Percentiles rank a stretch among this genome's conserved stretches.
Conservation (phyloP, 2,888 invertebrate genomes). For the Agriopis leucophaearia region DNA sequence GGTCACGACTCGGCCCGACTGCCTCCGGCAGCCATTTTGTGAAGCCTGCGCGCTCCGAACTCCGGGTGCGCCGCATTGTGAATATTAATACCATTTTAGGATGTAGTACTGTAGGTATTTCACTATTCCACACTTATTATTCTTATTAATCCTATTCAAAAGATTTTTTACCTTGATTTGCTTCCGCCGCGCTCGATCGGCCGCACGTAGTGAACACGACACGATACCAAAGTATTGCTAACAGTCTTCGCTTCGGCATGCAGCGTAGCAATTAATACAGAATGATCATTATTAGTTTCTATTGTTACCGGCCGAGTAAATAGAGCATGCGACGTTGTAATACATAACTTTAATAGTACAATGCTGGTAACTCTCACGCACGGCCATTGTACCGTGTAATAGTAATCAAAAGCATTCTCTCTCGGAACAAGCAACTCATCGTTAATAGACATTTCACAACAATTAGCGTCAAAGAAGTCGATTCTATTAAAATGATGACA, state of each 20-base stretch:
- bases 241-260: constrained; percentile 66
- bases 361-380: constrained; percentile 77
- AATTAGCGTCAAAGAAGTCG: constrained; percentile 56
- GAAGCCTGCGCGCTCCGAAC: constrained; percentile 74
- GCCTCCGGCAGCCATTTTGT: constrained; percentile 84
- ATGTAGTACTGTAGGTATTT: constrained; percentile 50
- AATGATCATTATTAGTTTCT: constrained; percentile 81
- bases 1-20: constrained; percentile 78
- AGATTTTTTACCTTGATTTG: constrained; percentile 54
- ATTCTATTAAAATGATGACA: constrained; percentile 37
- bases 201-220: constrained; percentile 69
- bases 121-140: constrained; percentile 50
- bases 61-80: constrained; percentile 71
- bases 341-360: constrained; percentile 77
- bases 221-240: constrained; percentile 60
- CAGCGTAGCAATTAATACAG: constrained; percentile 74
- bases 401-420: constrained; percentile 77
- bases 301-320: constrained; percentile 78
- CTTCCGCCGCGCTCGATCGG: constrained; percentile 67
- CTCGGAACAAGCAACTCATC: constrained; percentile 67
- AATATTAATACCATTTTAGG: constrained; percentile 78
- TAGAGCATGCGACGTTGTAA: constrained; percentile 78
- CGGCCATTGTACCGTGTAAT: constrained; percentile 75
- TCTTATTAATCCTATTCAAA: constrained; percentile 61
- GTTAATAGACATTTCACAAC: constrained; percentile 69